Evolutionary conservation across 2,888 invertebrate species (phyloP).

Genomic region (Parnassius orleans): DNA sequence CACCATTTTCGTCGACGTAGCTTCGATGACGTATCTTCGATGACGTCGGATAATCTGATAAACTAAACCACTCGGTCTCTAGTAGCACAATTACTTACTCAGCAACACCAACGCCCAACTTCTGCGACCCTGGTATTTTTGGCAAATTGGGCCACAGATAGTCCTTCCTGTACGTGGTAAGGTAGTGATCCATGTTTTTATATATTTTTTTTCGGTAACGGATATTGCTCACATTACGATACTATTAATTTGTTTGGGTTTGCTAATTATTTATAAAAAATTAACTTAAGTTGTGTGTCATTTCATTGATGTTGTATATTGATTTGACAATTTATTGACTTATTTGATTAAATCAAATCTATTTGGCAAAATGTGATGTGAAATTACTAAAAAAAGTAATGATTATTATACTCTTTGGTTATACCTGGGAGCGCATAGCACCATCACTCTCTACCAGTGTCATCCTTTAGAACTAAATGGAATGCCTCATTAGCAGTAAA

Average conservation of each 20-base stretch:
- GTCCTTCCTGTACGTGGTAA: constrained; percentile 83
- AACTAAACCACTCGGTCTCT: too few relatives aligned
- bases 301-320: constrained; percentile 3
- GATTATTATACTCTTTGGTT: too few relatives aligned
- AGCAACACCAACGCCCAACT: constrained; percentile 33
- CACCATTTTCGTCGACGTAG: too few relatives aligned
- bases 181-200: constrained; percentile 79
- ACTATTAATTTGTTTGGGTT: constrained; percentile 32
- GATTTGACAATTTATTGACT: constrained; percentile 1
- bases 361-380: too few relatives aligned
- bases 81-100: constrained; percentile 43
- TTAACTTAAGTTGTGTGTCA: constrained; percentile 5
- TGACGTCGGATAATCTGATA: too few relatives aligned
- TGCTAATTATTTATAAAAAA: constrained; percentile 10
- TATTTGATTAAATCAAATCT: constrained; percentile 2
- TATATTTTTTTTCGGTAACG: constrained; percentile 14
- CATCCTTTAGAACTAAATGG: too few relatives aligned
- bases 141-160: constrained; percentile 82
- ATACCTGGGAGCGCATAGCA: too few relatives aligned
- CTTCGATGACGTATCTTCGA: too few relatives aligned
- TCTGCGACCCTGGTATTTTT: constrained; percentile 36
- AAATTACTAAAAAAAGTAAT: too few relatives aligned
- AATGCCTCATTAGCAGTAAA: too few relatives aligned
- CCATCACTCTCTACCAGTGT: too few relatives aligned
- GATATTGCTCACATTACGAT: constrained; percentile 33